Evolutionary conservation across 2,797 vertebrate genomes (phyloP).

Genomic region (Acestrorhynchus altus): DNA sequence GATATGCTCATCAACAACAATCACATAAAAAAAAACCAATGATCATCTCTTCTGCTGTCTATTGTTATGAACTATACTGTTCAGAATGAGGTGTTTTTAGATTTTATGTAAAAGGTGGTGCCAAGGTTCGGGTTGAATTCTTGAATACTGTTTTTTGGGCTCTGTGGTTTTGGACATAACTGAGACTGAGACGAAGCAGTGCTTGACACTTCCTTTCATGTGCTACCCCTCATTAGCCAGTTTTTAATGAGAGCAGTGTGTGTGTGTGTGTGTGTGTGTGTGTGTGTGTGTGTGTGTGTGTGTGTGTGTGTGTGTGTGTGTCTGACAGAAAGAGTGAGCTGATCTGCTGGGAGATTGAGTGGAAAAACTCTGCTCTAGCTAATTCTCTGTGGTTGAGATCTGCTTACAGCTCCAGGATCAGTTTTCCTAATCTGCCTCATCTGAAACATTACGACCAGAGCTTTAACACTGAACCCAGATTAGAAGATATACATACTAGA

Average conservation of each 20-base stretch:
- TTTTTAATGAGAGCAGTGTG: slow-evolving; percentile 2
- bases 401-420: slow-evolving; percentile 21
- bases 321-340: background rate
- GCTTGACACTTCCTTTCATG: slow-evolving; percentile 10
- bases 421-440: slow-evolving; percentile 27
- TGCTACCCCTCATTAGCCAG: slow-evolving; percentile 23
- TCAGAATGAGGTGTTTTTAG: no score
- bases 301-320: background rate
- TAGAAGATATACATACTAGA: slow-evolving; percentile 5
- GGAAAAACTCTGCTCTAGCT: slow-evolving; percentile 30
- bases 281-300: background rate
- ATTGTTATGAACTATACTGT: no score
- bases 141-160: no score
- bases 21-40: no score
- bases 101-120: no score
- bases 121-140: no score
- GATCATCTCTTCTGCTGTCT: no score
- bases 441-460: slow-evolving; percentile 20
- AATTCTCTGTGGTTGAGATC: slow-evolving; percentile 8
- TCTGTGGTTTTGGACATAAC: background rate
- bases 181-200: background rate
- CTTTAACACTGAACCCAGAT: slow-evolving; percentile 24
- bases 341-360: slow-evolving; percentile 21
- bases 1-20: no score
- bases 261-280: background rate